These are phyloP conservation scores for Enteromius treurensis DNA, from an alignment of 2,797 vertebrate genomes.

Conservation along the genomic window DNA sequence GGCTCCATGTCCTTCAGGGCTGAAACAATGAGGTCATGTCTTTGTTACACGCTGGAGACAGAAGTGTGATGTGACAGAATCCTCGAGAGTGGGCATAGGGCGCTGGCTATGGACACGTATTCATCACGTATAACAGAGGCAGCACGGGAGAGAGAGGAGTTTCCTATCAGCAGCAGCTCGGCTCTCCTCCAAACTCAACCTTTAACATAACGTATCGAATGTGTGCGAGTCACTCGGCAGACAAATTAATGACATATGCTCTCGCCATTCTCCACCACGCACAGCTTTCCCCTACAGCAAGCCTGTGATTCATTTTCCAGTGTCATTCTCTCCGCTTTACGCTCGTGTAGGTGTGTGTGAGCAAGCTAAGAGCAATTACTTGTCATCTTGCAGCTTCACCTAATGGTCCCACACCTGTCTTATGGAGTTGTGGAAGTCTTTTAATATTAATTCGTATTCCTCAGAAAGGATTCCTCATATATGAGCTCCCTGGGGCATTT, in stretches of 20 bases:
- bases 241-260: conserved; percentile 48
- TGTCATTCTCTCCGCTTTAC: conserved; percentile 25
- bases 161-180: conserved; percentile 44
- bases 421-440: conserved; percentile 21
- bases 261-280: conserved; percentile 30
- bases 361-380: conserved; percentile 44
- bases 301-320: conserved; percentile 54
- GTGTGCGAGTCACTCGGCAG: conserved; percentile 8
- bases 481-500: conserved; percentile 7
- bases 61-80: conserved; percentile 23
- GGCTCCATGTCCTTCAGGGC: conserved; percentile 38
- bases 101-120: conserved; percentile 17
- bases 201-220: conserved; percentile 47
- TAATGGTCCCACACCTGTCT: conserved; percentile 38
- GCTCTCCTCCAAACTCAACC: conserved; percentile 44
- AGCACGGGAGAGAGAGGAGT: neutral
- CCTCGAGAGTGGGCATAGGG: conserved; percentile 3
- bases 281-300: conserved; percentile 45
- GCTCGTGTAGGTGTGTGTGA: conserved; percentile 8
- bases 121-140: conserved; percentile 25
- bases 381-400: conserved; percentile 35
- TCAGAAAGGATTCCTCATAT: conserved; percentile 18
- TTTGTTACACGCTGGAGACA: conserved; percentile 26
- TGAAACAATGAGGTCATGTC: conserved; percentile 47
- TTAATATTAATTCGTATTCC: conserved; percentile 37